Conservation (phyloP, 1,140 invertebrate genomes). For the Drosophila nasuta region DNA sequence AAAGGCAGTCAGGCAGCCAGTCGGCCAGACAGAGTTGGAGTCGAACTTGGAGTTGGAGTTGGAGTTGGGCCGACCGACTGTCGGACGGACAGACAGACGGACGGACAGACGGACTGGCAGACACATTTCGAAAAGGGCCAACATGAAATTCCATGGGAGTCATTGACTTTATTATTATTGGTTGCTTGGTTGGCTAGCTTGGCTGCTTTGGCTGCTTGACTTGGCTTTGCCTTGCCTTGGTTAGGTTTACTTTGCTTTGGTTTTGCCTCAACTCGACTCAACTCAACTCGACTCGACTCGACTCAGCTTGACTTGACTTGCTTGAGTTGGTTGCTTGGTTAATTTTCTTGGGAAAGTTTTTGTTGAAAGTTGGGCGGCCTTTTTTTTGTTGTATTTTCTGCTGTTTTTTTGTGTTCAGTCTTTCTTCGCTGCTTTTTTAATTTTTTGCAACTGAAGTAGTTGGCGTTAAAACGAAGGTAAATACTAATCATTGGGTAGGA, state of each 20-base stretch:
- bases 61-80: constrained; percentile 25
- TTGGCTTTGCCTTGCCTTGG: constrained; percentile 13
- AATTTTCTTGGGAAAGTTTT: constrained; percentile 83
- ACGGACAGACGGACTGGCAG: constrained; percentile 61
- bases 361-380: constrained; percentile 71
- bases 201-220: constrained; percentile 16
- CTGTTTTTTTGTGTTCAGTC: constrained; percentile 44
- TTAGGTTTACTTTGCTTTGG: constrained; percentile 19
- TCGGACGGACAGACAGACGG: constrained; percentile 28
- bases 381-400: constrained; percentile 27
- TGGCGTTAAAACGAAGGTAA: constrained; percentile 40
- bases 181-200: constrained; percentile 36
- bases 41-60: constrained; percentile 10
- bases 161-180: constrained; percentile 75
- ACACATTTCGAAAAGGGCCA: constrained; percentile 83
- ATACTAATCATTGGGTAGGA: constrained; percentile 42
- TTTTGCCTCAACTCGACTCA: constrained; percentile 27
- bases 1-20: constrained; percentile 71
- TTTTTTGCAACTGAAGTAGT: constrained; percentile 62
- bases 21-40: constrained; percentile 20
- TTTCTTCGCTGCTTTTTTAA: constrained; percentile 27
- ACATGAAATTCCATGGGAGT: constrained; percentile 81
- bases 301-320: constrained; percentile 19
- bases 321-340: constrained; percentile 55
- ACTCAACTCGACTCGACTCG: constrained; percentile 20